phyloP scores from a whole-genome alignment of 1,140 invertebrate genomes.

The Drosophila neocordata region DNA sequence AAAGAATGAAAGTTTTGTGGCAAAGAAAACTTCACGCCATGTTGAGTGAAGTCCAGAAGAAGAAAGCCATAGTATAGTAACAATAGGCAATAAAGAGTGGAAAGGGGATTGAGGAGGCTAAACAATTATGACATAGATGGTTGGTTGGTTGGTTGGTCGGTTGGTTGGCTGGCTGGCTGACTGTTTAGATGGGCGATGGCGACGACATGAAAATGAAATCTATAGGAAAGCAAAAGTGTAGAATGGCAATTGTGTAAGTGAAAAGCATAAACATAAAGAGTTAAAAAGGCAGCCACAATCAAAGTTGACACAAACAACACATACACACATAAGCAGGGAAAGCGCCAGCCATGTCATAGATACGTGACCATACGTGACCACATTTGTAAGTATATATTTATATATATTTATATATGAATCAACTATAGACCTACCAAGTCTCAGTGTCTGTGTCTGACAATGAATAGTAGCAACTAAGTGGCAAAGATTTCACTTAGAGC shows the following conservation, averaged over 20 bases:
- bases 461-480: too few relatives aligned
- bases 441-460: neutral
- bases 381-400: neutral
- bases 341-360: constrained; percentile 57
- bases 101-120: constrained; percentile 9
- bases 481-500: neutral
- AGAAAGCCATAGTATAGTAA: constrained; percentile 40
- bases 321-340: constrained; percentile 47
- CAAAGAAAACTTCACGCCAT: constrained; percentile 40
- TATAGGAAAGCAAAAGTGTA: constrained; percentile 70
- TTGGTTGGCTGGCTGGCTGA: constrained; percentile 32
- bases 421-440: neutral
- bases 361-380: constrained; percentile 58
- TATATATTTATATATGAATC: neutral
- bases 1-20: constrained; percentile 64
- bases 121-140: constrained; percentile 71
- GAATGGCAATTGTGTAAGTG: constrained; percentile 62
- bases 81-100: neutral
- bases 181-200: neutral
- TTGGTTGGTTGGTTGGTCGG: constrained; percentile 34
- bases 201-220: constrained; percentile 58
- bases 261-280: constrained; percentile 59
- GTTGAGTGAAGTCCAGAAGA: constrained; percentile 42
- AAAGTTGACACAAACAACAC: constrained; percentile 43
- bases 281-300: constrained; percentile 34